Evolutionary conservation across 1,140 invertebrate genomes (phyloP).

Genomic region (Aphaenogaster ashmeadi): DNA sequence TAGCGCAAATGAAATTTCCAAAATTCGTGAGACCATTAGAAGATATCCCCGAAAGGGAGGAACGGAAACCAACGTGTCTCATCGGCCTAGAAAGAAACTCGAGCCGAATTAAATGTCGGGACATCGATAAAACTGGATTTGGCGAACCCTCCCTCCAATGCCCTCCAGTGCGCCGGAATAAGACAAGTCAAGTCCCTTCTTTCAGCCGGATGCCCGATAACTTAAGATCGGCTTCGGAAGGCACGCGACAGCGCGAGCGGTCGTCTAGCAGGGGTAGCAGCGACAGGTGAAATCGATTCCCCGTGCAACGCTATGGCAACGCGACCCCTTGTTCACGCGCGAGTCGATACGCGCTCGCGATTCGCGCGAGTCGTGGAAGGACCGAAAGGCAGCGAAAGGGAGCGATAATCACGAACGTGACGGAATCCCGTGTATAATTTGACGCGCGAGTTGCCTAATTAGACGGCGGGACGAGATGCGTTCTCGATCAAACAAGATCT

Average conservation of each 20-base stretch:
- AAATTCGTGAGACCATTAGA: neutral
- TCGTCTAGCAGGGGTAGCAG: neutral
- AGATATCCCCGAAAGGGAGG: neutral
- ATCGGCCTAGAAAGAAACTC: neutral
- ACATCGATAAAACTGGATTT: slow-evolving; percentile 45
- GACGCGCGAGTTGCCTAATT: slow-evolving; percentile 12
- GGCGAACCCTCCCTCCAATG: neutral
- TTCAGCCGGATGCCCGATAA: neutral
- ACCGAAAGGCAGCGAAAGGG: neutral
- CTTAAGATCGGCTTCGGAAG: slow-evolving; percentile 43
- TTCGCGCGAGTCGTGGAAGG: slow-evolving; percentile 23
- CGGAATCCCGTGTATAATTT: slow-evolving; percentile 30
- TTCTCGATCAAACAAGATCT: neutral
- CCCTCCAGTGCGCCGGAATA: neutral
- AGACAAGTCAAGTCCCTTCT: slow-evolving; percentile 21
- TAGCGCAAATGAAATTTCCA: neutral
- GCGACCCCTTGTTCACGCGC: slow-evolving; percentile 63
- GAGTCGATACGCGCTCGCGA: slow-evolving; percentile 75
- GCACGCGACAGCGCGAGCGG: slow-evolving; percentile 48
- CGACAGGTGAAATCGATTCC: slow-evolving; percentile 79
- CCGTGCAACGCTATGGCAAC: slow-evolving; percentile 79
- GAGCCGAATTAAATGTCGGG: slow-evolving; percentile 16
- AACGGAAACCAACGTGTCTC: neutral
- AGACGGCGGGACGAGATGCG: neutral
- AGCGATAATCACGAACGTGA: slow-evolving; percentile 29